These are phyloP conservation scores for Ceryle rudis DNA, from an alignment of 2,797 vertebrate genomes.

Conservation along the genomic window DNA sequence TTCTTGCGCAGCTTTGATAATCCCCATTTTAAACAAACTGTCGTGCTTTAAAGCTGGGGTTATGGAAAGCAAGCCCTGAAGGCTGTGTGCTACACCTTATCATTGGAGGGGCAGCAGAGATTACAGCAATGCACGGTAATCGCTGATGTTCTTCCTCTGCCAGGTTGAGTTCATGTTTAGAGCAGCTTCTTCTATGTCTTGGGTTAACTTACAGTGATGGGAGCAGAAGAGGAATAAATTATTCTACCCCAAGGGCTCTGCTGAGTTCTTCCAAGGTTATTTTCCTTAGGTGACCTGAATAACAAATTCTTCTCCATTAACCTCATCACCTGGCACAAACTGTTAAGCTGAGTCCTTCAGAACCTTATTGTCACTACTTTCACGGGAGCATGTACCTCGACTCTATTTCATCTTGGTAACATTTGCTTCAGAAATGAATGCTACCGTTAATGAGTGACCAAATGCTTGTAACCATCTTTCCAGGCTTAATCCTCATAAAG, in stretches of 20 bases:
- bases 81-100: background rate
- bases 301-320: constrained; percentile 50
- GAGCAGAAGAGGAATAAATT: constrained; percentile 37
- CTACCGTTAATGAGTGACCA: background rate
- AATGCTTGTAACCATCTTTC: background rate
- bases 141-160: background rate
- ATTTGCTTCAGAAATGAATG: constrained; percentile 8
- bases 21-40: background rate
- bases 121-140: background rate
- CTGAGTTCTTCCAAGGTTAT: constrained; percentile 62
- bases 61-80: background rate
- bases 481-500: background rate
- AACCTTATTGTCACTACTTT: background rate
- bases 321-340: constrained; percentile 44
- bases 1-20: background rate
- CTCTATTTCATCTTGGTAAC: background rate
- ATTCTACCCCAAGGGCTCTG: constrained; percentile 8
- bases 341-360: constrained; percentile 53
- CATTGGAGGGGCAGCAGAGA: background rate
- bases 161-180: background rate
- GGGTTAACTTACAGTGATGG: constrained; percentile 8
- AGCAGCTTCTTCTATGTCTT: constrained; percentile 23
- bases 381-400: background rate
- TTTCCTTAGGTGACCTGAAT: constrained; percentile 59
- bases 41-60: background rate